Conservation (phyloP, 2,888 invertebrate species). For the Dusona sp. region DNA sequence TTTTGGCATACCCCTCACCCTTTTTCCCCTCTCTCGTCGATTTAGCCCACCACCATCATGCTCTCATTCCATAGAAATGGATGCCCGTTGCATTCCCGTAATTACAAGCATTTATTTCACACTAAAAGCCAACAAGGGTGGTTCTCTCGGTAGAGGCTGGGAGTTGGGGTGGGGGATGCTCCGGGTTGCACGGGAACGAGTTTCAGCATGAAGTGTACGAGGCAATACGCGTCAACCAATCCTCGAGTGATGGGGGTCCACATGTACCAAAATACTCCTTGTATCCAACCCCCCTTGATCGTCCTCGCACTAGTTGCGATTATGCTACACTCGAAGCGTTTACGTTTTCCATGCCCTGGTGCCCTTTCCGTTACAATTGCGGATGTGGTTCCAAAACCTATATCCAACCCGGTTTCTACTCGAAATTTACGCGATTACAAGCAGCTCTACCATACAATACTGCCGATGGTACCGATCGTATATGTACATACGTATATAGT, state of each 20-base stretch:
- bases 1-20: conserved; percentile 23
- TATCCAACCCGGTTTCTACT: conserved; percentile 57
- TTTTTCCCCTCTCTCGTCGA: conserved; percentile 66
- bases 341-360: conserved; percentile 14
- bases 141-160: conserved; percentile 66
- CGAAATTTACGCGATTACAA: conserved; percentile 75
- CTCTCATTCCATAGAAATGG: conserved; percentile 45
- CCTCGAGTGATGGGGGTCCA: conserved; percentile 24
- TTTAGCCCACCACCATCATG: conserved; percentile 42
- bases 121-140: conserved; percentile 81
- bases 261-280: conserved; percentile 17
- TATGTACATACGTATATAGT: conserved; percentile 18
- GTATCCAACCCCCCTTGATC: conserved; percentile 22
- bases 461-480: conserved; percentile 58
- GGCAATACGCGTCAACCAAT: conserved; percentile 20
- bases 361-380: conserved; percentile 24
- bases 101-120: conserved; percentile 85
- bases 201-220: conserved; percentile 1
- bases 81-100: conserved; percentile 78
- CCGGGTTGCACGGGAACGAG: conserved; percentile 11
- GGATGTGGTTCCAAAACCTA: conserved; percentile 43
- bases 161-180: conserved; percentile 2
- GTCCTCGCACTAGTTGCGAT: conserved; percentile 45
- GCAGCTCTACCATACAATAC: conserved; percentile 59
- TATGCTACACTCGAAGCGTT: conserved; percentile 34